A percentile compares a stretch with the other conserved stretches of the same genome.
Evolutionary conservation across 2,113 vertebrate species (phyloP).

Genomic region (Myotis brandtii): DNA sequence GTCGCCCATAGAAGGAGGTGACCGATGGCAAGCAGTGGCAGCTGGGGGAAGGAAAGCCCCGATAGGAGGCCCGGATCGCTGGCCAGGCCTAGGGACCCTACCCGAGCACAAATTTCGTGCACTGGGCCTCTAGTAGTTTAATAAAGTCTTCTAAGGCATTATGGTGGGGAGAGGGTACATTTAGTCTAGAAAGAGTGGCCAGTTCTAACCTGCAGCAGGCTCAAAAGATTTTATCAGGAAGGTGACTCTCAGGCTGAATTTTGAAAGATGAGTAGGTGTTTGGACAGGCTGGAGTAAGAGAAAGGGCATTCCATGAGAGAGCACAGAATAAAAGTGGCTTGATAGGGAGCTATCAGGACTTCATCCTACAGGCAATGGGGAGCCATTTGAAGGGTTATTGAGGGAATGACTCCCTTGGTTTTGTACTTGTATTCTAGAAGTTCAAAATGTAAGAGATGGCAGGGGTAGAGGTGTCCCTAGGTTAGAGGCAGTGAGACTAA

Average conservation of each 20-base stretch:
- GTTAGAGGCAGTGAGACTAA: background rate
- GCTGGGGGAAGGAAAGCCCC: too few species aligned
- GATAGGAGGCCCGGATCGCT: too few species aligned
- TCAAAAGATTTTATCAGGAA: slow-evolving; percentile 30
- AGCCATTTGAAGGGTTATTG: background rate
- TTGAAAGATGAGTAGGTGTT: slow-evolving; percentile 53
- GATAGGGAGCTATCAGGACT: background rate
- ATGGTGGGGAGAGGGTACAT: background rate
- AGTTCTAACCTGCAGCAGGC: background rate
- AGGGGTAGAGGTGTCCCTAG: background rate
- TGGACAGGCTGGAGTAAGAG: slow-evolving; percentile 22
- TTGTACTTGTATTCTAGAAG: background rate
- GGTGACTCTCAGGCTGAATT: background rate
- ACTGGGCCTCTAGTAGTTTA: background rate
- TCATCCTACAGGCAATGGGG: background rate
- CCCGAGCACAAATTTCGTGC: too few species aligned
- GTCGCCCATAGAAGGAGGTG: too few species aligned
- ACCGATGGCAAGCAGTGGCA: too few species aligned
- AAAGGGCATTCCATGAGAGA: slow-evolving; percentile 12
- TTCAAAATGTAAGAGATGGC: background rate
- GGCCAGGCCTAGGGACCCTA: too few species aligned
- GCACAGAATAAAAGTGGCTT: background rate
- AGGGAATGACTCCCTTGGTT: background rate
- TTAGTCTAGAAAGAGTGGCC: background rate
- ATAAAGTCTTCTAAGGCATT: slow-evolving; percentile 26